Percentiles rank a stretch among this genome's conserved stretches.
Conservation (phyloP, 2,888 invertebrate species). For the Spatulosminthurus flaviceps region DNA sequence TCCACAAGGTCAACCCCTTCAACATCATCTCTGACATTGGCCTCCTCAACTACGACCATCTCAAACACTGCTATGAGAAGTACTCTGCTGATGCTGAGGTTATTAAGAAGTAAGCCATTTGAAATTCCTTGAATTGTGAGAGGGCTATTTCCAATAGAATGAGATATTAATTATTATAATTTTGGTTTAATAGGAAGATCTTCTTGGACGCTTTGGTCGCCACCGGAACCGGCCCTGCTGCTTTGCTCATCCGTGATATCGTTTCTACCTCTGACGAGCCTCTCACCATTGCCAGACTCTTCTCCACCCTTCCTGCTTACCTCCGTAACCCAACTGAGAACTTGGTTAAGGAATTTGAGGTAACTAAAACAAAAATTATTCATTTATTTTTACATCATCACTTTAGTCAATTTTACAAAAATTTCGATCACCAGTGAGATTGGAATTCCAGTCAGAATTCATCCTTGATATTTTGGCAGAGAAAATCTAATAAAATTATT, state of each 20-base stretch:
- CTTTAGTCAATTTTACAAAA: too few species aligned
- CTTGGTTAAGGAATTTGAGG: constrained; percentile 61
- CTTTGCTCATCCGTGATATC: constrained; percentile 61
- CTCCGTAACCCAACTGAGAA: constrained; percentile 64
- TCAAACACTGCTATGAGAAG: constrained; percentile 54
- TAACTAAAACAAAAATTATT: too few species aligned
- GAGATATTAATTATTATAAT: too few species aligned
- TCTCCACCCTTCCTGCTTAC: constrained; percentile 56
- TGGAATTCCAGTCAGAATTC: neutral
- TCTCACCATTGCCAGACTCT: constrained; percentile 53
- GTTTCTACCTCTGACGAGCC: constrained; percentile 55
- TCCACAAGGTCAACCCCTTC: constrained; percentile 61
- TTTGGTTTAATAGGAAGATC: constrained; percentile 53
- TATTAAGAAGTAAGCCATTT: constrained; percentile 28
- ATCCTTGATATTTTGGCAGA: neutral
- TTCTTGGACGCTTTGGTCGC: constrained; percentile 62
- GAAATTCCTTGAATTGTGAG: neutral
- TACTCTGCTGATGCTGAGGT: constrained; percentile 48
- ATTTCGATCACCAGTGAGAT: too few species aligned
- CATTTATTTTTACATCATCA: too few species aligned
- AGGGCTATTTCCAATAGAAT: too few species aligned
- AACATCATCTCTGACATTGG: constrained; percentile 56
- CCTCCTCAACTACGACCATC: constrained; percentile 59
- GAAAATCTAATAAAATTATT: too few species aligned
- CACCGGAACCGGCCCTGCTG: constrained; percentile 61